phyloP scores from a whole-genome alignment of 2,113 vertebrate genomes.

The Gavia stellata region DNA sequence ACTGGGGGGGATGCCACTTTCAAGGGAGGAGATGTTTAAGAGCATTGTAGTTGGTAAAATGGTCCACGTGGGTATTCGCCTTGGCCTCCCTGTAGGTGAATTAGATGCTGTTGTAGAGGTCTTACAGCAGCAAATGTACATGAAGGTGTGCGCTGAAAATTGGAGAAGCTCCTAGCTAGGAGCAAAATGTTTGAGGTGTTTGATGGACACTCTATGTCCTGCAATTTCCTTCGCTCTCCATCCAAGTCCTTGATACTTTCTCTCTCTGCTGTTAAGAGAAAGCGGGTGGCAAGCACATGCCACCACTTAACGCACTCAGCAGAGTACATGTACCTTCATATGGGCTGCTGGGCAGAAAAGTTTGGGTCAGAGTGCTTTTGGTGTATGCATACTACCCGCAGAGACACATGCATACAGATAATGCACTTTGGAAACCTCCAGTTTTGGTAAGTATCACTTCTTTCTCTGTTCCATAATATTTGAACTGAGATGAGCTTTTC shows the following conservation, averaged over 20 bases:
- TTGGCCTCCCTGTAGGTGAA: neutral
- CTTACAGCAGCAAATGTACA: neutral
- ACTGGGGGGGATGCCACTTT: neutral
- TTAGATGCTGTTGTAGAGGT: neutral
- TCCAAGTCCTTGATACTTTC: neutral
- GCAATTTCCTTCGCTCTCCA: neutral
- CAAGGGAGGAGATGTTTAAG: neutral
- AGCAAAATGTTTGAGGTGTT: neutral
- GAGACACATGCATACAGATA: constrained; percentile 23
- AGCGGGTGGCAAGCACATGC: neutral
- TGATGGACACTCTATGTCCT: neutral
- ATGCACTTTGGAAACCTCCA: neutral
- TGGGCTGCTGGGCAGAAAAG: neutral
- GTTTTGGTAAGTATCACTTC: constrained; percentile 47
- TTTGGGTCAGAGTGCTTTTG: neutral
- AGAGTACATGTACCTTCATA: neutral
- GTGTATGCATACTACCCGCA: constrained; percentile 9
- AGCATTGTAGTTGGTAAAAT: neutral
- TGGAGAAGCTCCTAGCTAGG: neutral
- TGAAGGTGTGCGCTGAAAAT: neutral
- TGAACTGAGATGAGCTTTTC: neutral
- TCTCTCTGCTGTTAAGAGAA: neutral
- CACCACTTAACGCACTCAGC: neutral
- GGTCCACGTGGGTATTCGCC: neutral
- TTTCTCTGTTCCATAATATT: constrained; percentile 18